Percentiles rank a stretch among this genome's conserved stretches.
These are phyloP conservation scores for Lepidonotus clava DNA, from an alignment of 2,888 invertebrate genomes.

Conservation along the genomic window DNA sequence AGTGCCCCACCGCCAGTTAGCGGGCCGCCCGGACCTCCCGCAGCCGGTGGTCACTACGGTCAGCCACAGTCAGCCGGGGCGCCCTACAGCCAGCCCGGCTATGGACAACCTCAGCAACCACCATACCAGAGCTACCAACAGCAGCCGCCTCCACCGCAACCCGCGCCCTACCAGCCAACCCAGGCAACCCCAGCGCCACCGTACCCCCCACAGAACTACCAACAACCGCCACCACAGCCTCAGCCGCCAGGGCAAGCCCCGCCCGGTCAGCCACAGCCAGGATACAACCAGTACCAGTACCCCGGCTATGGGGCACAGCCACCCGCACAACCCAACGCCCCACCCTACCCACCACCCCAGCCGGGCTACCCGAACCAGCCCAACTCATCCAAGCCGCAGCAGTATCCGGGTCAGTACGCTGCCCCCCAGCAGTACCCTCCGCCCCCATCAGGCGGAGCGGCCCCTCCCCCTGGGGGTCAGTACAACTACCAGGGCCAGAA, in stretches of 20 bases:
- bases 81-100: slow-evolving; percentile 50
- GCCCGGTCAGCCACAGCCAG: slow-evolving; percentile 56
- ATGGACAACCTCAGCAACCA: slow-evolving; percentile 50
- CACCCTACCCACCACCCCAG: slow-evolving; percentile 59
- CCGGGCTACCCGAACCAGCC: slow-evolving; percentile 19
- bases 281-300: slow-evolving; percentile 55
- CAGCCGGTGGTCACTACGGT: slow-evolving; percentile 14
- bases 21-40: slow-evolving; percentile 6
- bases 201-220: slow-evolving; percentile 17
- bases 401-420: not conserved
- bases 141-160: slow-evolving; percentile 40
- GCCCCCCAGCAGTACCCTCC: not conserved
- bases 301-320: slow-evolving; percentile 62
- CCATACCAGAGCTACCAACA: slow-evolving; percentile 52
- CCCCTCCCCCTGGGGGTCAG: slow-evolving; percentile 40
- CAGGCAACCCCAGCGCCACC: not conserved
- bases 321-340: not conserved
- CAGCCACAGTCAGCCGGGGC: not conserved
- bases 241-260: slow-evolving; percentile 31
- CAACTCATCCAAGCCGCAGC: not conserved
- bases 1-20: not conserved
- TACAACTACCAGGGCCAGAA: slow-evolving; percentile 12
- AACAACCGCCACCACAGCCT: not conserved
- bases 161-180: not conserved
- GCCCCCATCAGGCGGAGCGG: not conserved